Evolutionary conservation across 2,888 invertebrate species (phyloP), one percentile per base, ranked within the genome.

Genomic region (Petrolisthes manimaculis): DNA sequence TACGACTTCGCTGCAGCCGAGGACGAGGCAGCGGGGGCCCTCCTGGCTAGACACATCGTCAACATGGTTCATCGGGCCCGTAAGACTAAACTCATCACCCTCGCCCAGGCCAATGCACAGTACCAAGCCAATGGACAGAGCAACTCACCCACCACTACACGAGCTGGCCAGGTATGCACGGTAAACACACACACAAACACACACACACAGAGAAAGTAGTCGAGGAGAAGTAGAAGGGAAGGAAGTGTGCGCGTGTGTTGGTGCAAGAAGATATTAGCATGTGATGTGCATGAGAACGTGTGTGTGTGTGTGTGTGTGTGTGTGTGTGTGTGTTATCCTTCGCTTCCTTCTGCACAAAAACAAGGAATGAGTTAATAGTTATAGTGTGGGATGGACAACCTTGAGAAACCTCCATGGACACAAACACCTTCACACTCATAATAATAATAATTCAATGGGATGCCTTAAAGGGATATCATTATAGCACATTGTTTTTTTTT

Each of bases 21-120:
- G 21, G 87, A 87, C 21, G 87, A 87, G 69, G 77, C 78, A 12
- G 87, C 87, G 14, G 87, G 83, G 3, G 71, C 21, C n/a, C 83
- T 87, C 3, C 51, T 87, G 24, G 87, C 87, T 24, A 54, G 81
- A 21, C 87, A 87, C 83, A 77, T 87, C 55, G 12, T 77, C 21
- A 61, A 83, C 5, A 69, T 87, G 37, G 79, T 87, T 53, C 83
- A 79, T 18, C 53, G 83, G 18, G 87, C 87, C 8, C 78, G 87
- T 24, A 83, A 79, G 71, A 78, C 61, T 55, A 83, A 83, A 69
- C 69, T 87, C 4, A 21, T 67, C 14, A 51, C 37, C 9, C 75
- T 82, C 61, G 61, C 86, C 56, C 18, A 24, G 14, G 69, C 18
- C n/a, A 55, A 21, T 53, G n/a, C 77, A 14, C 8, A 71, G 8